Base-by-base conservation (phyloP, 1,140 invertebrate species). In the Linepithema humile region DNA sequence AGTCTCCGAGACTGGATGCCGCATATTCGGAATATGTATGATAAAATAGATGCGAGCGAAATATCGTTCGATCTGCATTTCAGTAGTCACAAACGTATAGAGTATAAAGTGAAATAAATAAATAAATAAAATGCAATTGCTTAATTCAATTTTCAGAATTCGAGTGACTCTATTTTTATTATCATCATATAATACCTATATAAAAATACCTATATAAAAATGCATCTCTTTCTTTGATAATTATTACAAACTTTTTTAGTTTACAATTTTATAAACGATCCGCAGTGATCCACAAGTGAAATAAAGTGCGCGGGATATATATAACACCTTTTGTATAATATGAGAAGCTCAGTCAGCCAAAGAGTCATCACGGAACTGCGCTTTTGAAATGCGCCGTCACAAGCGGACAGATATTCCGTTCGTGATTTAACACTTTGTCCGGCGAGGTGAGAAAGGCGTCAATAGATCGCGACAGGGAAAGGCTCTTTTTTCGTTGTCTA, bases 391-490 rank as follows among this genome's bases (percentile, higher is more conserved):
- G 43, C 45, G 26, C 10, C 15, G 40, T 20, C 20, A 26, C 38
- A 6, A 35, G 15, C 6, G 26, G 15, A 55, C 75, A 15, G 62
- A 67, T 45, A 78, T 78, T 67, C 62, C 48, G 32, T 67, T 67
- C 48, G 26, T 62, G 75, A 78, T 78, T 67, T 55, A 55, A 69
- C 62, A 67, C 74, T 78, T 78, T 78, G 74, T 65, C 40, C 74
- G 45, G 32, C 59, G 45, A 35, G 15, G 45, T 35, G 43, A 78
- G 20, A 67, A 65, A 78, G 45, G 10, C 45, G 62, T 78, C 62
- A 55, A 55, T 55, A 55, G 35, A 78, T 67, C 74, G 48, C 45
- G 26, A 78, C 40, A 64, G 45, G 23, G 74, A 12, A 78, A 55
- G 35, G 20, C 10, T 20, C 62, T 78, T 67, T 78, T 78, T 53